Percentiles rank a stretch among this genome's conserved stretches.
Conservation (phyloP, 2,888 invertebrate species). For the Thera britannica region DNA sequence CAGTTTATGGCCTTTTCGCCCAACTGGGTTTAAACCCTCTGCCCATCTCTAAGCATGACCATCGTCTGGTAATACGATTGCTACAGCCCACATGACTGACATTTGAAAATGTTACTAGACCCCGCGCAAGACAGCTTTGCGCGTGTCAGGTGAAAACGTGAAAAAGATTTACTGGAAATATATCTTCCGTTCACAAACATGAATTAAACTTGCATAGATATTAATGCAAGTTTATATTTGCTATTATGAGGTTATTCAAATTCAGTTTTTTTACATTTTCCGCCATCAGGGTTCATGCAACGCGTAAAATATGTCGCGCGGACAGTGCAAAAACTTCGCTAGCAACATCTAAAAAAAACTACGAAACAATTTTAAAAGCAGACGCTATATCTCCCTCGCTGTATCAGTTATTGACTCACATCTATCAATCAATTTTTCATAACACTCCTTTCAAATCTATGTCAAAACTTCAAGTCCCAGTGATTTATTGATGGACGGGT, state of each 20-base stretch:
- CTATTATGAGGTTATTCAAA: too few species aligned
- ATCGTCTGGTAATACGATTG: conserved; percentile 35
- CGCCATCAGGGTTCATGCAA: too few species aligned
- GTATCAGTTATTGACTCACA: conserved; percentile 2
- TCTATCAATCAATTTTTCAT: conserved; percentile 44
- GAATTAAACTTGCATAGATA: too few species aligned
- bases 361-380: conserved; percentile 13
- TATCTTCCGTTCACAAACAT: too few species aligned
- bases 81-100: conserved; percentile 22
- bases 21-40: too few species aligned
- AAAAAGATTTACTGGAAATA: too few species aligned
- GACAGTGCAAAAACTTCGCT: background rate
- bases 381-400: background rate
- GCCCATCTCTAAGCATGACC: conserved; percentile 48
- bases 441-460: conserved; percentile 49
- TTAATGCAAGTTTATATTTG: too few species aligned
- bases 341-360: conserved; percentile 19
- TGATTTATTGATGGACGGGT: conserved; percentile 58
- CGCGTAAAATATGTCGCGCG: too few species aligned
- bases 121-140: too few species aligned
- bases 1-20: too few species aligned
- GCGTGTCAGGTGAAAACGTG: too few species aligned
- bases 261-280: too few species aligned
- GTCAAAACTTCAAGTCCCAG: conserved; percentile 49
- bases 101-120: conserved; percentile 6